A percentile compares a stretch with the other conserved stretches of the same genome.
phyloP scores from a whole-genome alignment of 2,797 vertebrate species.

The Epinephelus coioides region DNA sequence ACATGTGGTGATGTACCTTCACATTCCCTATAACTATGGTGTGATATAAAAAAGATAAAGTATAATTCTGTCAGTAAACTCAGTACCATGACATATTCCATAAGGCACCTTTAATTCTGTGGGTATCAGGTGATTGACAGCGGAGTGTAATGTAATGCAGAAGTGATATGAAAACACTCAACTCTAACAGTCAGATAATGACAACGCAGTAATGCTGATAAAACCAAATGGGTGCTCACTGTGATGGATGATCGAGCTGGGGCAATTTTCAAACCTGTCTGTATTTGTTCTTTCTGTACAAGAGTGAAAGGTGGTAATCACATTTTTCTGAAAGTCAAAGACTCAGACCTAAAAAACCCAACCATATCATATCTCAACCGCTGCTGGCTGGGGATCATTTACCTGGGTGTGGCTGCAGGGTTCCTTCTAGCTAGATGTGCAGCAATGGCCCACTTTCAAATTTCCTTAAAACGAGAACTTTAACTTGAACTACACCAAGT shows the following conservation, averaged over 20 bases:
- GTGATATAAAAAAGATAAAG: not conserved
- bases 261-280: slow-evolving; percentile 9
- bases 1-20: too few species aligned
- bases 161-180: slow-evolving; percentile 29
- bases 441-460: not conserved
- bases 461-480: too few species aligned
- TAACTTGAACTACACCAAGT: too few species aligned
- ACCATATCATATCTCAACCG: not conserved
- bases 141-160: slow-evolving; percentile 29
- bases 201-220: slow-evolving; percentile 18
- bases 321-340: not conserved
- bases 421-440: not conserved
- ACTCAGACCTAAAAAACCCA: slow-evolving; percentile 2
- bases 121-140: slow-evolving; percentile 21
- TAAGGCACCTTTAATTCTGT: not conserved
- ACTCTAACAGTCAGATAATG: slow-evolving; percentile 25
- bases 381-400: not conserved
- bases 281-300: slow-evolving; percentile 19
- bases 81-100: not conserved
- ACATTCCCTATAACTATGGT: too few species aligned
- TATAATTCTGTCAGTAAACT: not conserved
- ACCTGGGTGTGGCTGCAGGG: not conserved
- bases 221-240: slow-evolving; percentile 26
- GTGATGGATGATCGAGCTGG: slow-evolving; percentile 7
- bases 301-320: slow-evolving; percentile 1